Evolutionary conservation across 2,797 vertebrate species (phyloP), one percentile per base, ranked within the genome.

Genomic region (Iguana delicatissima): DNA sequence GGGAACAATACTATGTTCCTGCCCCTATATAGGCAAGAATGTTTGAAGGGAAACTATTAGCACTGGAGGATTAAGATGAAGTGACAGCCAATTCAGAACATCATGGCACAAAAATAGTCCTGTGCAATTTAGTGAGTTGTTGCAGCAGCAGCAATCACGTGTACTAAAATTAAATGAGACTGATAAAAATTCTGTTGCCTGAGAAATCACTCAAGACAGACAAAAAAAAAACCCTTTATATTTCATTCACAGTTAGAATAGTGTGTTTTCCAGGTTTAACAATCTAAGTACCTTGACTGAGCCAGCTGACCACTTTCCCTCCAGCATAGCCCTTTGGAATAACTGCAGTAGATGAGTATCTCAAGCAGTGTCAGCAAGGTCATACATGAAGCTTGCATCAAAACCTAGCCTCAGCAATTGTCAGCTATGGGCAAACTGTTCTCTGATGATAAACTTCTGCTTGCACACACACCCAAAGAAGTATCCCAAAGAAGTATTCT

Each of bases 41-140:
- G 35, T 87, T 73, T 93, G 57, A 85, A 79, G 46, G 24, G 46
- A 72, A 24, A 22, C 50, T 84, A 16, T 81, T 92, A 62, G 73
- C 87, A 87, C 83, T 69, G 0, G 0, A 92, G 90, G 91, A 92
- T 26, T 4, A 35, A 80, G 59, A 81, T 0, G 0, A 62, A 91
- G 64, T 50, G 91, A 91, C 82, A 93, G 89, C 86, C 91, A 32
- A 62, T 89, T 87, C 85, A 76, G 83, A 55, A 90, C 35, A 86
- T 91, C 90, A 89, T 94, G 93, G 94, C 94, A 96, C 57, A 85
- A 83, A 55, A 64, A 67, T 46, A 52, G 73, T 77, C 67, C 64
- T 73, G n/a, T 18, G 84, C 80, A 87, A 38, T 29, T 64, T 74
- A 86, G 42, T 82, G 67, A 22, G 85, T 57, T 77, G 9, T 24